These are phyloP conservation scores for Brachystomella parvula DNA, from an alignment of 1,140 invertebrate species.

Conservation along the genomic window DNA sequence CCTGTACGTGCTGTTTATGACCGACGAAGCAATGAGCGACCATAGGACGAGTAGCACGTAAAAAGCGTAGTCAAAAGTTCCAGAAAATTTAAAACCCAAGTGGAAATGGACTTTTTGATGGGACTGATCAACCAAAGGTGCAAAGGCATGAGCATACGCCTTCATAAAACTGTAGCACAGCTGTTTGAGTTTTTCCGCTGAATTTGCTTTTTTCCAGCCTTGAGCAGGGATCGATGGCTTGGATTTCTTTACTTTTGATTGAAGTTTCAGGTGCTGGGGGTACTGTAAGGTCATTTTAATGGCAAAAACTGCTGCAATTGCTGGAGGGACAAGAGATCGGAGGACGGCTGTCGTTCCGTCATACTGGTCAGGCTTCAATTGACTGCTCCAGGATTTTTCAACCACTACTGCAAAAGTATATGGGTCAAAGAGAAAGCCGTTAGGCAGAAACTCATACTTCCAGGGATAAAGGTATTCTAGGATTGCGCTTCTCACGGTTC, in stretches of 20 bases:
- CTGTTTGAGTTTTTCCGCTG: too few relatives aligned
- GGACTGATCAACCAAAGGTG: not conserved
- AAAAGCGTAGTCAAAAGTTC: not conserved
- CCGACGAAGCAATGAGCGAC: not conserved
- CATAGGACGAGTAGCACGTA: not conserved
- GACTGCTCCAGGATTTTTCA: not conserved
- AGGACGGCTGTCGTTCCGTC: not conserved
- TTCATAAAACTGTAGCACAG: too few relatives aligned
- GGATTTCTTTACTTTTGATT: too few relatives aligned
- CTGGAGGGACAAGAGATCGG: not conserved
- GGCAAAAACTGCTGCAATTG: not conserved
- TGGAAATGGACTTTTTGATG: not conserved
- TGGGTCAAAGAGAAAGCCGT: not conserved
- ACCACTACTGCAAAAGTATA: not conserved
- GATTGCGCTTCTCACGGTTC: not conserved
- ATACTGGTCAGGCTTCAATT: not conserved
- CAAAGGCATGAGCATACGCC: too few relatives aligned
- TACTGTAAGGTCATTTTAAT: not conserved
- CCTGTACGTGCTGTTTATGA: not conserved
- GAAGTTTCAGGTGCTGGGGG: too few relatives aligned
- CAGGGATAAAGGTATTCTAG: not conserved
- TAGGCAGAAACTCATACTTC: not conserved
- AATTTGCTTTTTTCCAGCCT: too few relatives aligned
- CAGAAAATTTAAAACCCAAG: not conserved
- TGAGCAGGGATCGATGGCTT: too few relatives aligned